Evolutionary conservation across 2,797 vertebrate genomes (phyloP), one percentile per base, ranked within the genome.

Genomic region (Oophaga sylvatica): DNA sequence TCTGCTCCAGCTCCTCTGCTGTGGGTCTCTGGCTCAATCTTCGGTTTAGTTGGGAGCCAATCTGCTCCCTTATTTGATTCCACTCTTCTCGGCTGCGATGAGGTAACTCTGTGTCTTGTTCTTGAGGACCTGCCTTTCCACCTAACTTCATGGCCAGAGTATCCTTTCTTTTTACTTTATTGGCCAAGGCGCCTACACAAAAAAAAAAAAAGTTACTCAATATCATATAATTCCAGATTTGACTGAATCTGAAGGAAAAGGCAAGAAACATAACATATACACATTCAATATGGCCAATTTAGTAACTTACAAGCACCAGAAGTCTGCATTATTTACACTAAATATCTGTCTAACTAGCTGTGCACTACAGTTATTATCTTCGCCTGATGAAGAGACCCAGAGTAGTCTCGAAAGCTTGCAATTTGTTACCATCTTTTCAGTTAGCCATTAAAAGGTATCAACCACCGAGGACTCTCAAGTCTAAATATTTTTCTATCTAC

Each of bases 11-110:
- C 87, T 99, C 98, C 91, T 99, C 98, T 1, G 97, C 96, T 62
- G 96, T 96, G 0, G 98, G 98, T 93, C 98, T 97, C 94, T 99
- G 98, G 90, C 98, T 99, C 87, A 99, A 94, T 88, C 98, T 95
- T 92, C 98, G 95, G 87, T 97, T 99, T 86, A 99, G 94, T 0
- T 98, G 97, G 0, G 96, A 97, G 88, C 98, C 98, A 45, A 99
- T 99, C 93, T 99, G 98, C 0, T 97, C 96, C 87, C 98, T 96
- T 79, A 99, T 97, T 93, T 98, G 97, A 5, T 98, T 97, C 98
- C 98, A 99, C 91, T 99, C 98, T 91, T 99, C 98, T 90, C 96
- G 95, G 95, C 96, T 99, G 94, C 99, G 98, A 92, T 96, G 97
- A 90, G 98, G 98, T 91, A 98, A 96, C 93, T 97, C 95, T 84